Evolutionary conservation across 2,113 vertebrate species (phyloP).

Genomic region (Panthera tigris): DNA sequence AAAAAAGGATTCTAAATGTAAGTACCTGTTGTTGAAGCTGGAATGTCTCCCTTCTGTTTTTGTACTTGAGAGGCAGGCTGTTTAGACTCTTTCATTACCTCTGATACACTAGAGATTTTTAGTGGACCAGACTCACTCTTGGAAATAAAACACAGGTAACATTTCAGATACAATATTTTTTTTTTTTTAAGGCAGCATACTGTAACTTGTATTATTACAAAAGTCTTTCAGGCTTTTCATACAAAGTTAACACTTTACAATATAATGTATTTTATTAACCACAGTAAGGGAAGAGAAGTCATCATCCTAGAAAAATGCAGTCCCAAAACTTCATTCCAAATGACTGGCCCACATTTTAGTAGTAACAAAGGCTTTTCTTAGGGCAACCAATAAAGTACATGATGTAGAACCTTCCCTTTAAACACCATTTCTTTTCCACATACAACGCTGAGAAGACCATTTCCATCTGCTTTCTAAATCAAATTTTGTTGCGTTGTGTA

Average conservation of each 20-base stretch:
- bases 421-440: not conserved
- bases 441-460: not conserved
- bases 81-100: conserved; percentile 89
- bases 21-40: conserved; percentile 76
- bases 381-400: not conserved
- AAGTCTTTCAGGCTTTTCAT: conserved; percentile 26
- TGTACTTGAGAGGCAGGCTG: conserved; percentile 81
- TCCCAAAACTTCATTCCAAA: not conserved
- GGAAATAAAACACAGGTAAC: conserved; percentile 56
- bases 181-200: not conserved
- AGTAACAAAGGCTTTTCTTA: not conserved
- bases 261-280: not conserved
- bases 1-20: conserved; percentile 44
- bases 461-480: conserved; percentile 13
- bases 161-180: not conserved
- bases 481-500: not conserved
- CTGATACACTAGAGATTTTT: conserved; percentile 89
- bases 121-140: conserved; percentile 85
- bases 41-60: conserved; percentile 78
- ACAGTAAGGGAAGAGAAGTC: not conserved
- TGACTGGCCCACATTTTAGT: not conserved
- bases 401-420: not conserved
- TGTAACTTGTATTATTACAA: conserved; percentile 21
- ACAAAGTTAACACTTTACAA: conserved; percentile 7
- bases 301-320: conserved; percentile 12